A percentile compares a stretch with the other conserved stretches of the same genome.
phyloP scores from a whole-genome alignment of 2,797 vertebrate genomes.

The Protonibea diacanthus region DNA sequence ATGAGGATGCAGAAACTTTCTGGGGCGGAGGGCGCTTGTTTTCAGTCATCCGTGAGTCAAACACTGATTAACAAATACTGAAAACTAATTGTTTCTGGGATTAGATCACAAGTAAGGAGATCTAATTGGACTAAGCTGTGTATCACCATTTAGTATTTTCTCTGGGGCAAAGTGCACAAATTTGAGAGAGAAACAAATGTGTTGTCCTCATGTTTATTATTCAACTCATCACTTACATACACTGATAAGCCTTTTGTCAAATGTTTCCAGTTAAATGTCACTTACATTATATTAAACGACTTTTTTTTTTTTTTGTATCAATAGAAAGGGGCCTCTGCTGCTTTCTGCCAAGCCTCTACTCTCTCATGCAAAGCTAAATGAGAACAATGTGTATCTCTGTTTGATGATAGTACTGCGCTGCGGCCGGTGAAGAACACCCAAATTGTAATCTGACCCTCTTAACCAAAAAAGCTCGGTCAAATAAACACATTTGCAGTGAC shows the following conservation, averaged over 20 bases:
- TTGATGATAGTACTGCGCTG: conserved; percentile 59
- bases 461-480: conserved; percentile 36
- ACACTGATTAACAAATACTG: conserved; percentile 31
- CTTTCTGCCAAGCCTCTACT: conserved; percentile 65
- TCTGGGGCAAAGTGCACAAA: neutral
- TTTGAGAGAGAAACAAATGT: neutral
- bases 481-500: conserved; percentile 35
- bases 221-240: conserved; percentile 3
- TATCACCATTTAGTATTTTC: neutral
- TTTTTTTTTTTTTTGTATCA: conserved; percentile 56
- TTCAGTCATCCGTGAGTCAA: conserved; percentile 33
- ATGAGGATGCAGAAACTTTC: conserved; percentile 17
- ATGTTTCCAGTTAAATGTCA: conserved; percentile 62
- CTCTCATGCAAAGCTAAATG: conserved; percentile 73
- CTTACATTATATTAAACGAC: conserved; percentile 60
- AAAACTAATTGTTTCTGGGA: conserved; percentile 26
- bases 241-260: conserved; percentile 43
- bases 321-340: conserved; percentile 55
- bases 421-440: conserved; percentile 59
- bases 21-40: conserved; percentile 28
- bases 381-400: conserved; percentile 77
- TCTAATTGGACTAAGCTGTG: neutral
- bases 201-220: conserved; percentile 22
- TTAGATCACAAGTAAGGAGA: conserved; percentile 11
- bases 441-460: conserved; percentile 51